These are phyloP conservation scores for Nautilus pompilius DNA, from an alignment of 1,140 invertebrate species.

Conservation along the genomic window DNA sequence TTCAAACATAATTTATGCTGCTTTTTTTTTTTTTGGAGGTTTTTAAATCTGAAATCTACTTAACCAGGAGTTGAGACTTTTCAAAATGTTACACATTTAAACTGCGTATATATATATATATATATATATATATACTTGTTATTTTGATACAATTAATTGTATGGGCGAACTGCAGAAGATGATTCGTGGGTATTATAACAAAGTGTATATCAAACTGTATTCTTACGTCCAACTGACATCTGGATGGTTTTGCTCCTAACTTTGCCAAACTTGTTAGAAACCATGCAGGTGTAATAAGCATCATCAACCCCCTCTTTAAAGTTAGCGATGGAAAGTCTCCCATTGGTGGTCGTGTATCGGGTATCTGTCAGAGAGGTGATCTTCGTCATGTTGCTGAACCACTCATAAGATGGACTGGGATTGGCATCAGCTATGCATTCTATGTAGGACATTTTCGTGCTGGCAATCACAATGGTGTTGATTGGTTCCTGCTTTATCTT, in stretches of 20 bases:
- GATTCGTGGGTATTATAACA: too few relatives aligned
- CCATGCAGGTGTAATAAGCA: constrained; percentile 25
- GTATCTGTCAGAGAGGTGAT: constrained; percentile 40
- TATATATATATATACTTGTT: too few relatives aligned
- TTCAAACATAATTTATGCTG: too few relatives aligned
- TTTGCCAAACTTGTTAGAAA: constrained; percentile 19
- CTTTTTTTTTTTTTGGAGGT: too few relatives aligned
- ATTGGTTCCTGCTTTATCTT: not conserved
- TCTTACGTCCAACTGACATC: constrained; percentile 34
- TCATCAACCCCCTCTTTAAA: constrained; percentile 16
- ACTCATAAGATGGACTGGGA: constrained; percentile 24
- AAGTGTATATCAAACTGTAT: too few relatives aligned
- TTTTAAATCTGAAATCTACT: too few relatives aligned
- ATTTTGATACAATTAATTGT: too few relatives aligned
- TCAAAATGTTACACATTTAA: too few relatives aligned
- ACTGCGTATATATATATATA: too few relatives aligned
- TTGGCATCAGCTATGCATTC: constrained; percentile 26
- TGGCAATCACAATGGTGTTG: not conserved
- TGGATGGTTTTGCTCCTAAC: constrained; percentile 20
- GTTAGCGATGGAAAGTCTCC: constrained; percentile 21
- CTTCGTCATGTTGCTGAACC: constrained; percentile 10
- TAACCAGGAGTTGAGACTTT: too few relatives aligned
- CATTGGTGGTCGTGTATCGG: constrained; percentile 46
- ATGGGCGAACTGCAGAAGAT: too few relatives aligned
- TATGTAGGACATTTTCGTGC: constrained; percentile 2